Evolutionary conservation across 2,113 vertebrate species (phyloP).

Genomic region (Sturnus vulgaris): DNA sequence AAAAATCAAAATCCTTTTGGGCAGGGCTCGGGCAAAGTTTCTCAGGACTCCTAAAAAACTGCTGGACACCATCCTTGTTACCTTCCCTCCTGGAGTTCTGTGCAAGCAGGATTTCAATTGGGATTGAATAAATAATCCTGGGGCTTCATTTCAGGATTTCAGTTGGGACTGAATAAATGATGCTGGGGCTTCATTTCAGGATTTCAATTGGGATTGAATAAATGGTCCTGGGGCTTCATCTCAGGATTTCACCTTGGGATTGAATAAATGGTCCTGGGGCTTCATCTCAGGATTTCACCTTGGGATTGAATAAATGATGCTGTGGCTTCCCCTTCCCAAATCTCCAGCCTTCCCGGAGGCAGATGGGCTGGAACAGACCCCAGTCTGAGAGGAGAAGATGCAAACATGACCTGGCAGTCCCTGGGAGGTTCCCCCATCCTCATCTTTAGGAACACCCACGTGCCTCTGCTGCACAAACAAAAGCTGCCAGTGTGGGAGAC

Average conservation of each 20-base stretch:
- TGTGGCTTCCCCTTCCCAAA: background rate
- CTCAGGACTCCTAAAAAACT: background rate
- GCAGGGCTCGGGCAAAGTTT: background rate
- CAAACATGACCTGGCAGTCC: background rate
- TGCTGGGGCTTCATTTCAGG: no score
- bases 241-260: background rate
- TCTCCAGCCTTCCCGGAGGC: background rate
- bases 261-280: no score
- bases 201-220: background rate
- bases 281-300: background rate
- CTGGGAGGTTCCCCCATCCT: background rate
- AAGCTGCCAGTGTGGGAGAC: slow-evolving; percentile 41
- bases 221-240: background rate
- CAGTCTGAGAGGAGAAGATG: background rate
- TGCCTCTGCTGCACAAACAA: background rate
- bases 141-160: no score
- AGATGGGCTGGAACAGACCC: background rate
- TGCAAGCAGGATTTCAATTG: background rate
- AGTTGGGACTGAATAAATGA: no score
- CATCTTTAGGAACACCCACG: background rate
- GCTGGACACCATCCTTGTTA: background rate
- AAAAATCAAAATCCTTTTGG: background rate
- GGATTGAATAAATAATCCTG: no score
- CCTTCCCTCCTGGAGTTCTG: background rate
- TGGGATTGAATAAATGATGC: background rate